These are phyloP conservation scores for Cheilosia urbana DNA, from an alignment of 2,888 invertebrate genomes.

Conservation along the genomic window DNA sequence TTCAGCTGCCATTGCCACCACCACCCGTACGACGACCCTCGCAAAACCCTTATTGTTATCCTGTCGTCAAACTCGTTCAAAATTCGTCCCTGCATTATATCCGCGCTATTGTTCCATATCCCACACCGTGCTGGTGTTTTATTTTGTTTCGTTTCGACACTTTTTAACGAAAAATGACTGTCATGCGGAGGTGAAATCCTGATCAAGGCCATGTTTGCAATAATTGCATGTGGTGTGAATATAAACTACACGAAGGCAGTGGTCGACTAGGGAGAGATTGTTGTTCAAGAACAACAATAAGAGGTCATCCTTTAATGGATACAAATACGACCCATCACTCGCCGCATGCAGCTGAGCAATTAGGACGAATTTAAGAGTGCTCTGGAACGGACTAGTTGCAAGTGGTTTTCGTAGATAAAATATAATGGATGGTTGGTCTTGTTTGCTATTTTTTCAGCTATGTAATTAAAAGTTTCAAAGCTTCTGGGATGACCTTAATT, in stretches of 20 bases:
- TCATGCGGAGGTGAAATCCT: neutral
- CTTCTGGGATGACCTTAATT: neutral
- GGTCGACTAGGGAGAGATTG: neutral
- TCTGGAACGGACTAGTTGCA: neutral
- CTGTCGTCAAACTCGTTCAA: constrained; percentile 1
- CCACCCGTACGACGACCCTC: neutral
- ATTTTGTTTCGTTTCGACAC: neutral
- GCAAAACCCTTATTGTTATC: neutral
- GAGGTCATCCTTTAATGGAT: neutral
- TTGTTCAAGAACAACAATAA: too few relatives aligned
- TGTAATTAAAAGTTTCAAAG: constrained; percentile 4
- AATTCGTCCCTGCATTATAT: neutral
- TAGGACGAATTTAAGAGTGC: constrained; percentile 3
- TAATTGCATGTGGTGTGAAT: constrained; percentile 4
- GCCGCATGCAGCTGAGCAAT: constrained; percentile 3
- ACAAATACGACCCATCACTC: constrained; percentile 1
- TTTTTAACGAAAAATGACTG: neutral
- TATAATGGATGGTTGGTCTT: neutral
- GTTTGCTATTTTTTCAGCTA: neutral
- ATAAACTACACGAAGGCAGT: neutral
- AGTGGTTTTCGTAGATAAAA: neutral
- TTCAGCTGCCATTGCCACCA: neutral
- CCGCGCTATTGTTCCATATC: neutral
- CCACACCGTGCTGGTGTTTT: neutral
- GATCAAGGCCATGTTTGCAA: constrained; percentile 1